phyloP scores from a whole-genome alignment of 1,140 invertebrate genomes.

The Trachelipus rathkii region DNA sequence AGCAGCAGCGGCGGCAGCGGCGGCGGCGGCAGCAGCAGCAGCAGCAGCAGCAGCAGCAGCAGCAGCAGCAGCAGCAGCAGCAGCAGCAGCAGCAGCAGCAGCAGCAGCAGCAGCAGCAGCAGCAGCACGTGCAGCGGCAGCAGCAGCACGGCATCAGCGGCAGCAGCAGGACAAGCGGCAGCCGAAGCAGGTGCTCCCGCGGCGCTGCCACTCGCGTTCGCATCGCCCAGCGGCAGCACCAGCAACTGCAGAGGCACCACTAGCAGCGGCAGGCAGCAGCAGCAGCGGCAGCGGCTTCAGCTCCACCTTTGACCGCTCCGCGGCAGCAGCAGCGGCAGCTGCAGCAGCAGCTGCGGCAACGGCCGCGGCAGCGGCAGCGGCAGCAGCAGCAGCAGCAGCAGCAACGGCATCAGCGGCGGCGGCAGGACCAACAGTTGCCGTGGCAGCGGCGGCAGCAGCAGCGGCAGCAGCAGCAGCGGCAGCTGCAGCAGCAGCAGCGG shows the following conservation, averaged over 20 bases:
- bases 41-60: constrained; percentile 1
- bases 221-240: too few relatives aligned
- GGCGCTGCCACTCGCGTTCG: background rate
- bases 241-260: too few relatives aligned
- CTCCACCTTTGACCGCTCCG: too few relatives aligned
- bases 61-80: constrained; percentile 11
- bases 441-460: background rate
- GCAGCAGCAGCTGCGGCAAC: too few relatives aligned
- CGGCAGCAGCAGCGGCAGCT: background rate
- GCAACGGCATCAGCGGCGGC: constrained; percentile 1
- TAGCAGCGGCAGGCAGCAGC: too few relatives aligned
- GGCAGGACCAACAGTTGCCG: background rate
- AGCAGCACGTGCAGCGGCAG: background rate
- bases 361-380: too few relatives aligned
- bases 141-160: background rate
- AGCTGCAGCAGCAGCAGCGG: constrained; percentile 2
- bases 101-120: constrained; percentile 17
- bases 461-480: constrained; percentile 11
- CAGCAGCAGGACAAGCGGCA: background rate
- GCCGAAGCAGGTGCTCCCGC: too few relatives aligned
- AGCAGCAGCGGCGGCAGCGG: background rate
- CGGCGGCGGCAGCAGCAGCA: background rate
- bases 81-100: constrained; percentile 6
- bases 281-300: background rate
- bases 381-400: constrained; percentile 1